Percentiles rank a stretch among this genome's conserved stretches.
Conservation (phyloP, 2,113 vertebrate genomes). For the Sclerurus mexicanus region DNA sequence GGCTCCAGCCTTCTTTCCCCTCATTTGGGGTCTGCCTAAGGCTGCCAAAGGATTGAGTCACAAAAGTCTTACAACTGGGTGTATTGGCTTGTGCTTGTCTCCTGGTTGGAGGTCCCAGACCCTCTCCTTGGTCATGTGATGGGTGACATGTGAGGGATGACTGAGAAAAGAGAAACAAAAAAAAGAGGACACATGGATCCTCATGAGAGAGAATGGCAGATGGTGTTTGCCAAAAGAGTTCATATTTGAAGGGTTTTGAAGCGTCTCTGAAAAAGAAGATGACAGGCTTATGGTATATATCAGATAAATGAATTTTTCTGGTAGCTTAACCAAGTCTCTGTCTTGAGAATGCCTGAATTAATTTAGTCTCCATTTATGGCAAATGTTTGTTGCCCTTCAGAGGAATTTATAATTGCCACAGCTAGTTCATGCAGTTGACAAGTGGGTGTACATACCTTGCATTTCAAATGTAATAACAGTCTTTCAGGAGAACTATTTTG, state of each 20-base stretch:
- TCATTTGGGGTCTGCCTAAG: neutral
- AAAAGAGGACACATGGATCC: neutral
- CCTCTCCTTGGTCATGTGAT: neutral
- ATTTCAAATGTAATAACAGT: constrained; percentile 32
- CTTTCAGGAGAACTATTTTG: constrained; percentile 36
- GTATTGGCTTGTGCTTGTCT: neutral
- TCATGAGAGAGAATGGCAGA: neutral
- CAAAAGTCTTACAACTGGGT: neutral
- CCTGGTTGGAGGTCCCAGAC: neutral
- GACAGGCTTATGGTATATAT: neutral
- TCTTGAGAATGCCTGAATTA: constrained; percentile 11
- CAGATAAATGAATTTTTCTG: neutral
- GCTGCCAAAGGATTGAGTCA: neutral
- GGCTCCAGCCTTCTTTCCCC: neutral
- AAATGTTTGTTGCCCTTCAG: constrained; percentile 23
- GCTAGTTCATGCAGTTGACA: neutral
- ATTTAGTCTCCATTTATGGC: neutral
- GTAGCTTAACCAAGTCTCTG: neutral
- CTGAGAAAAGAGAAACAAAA: neutral
- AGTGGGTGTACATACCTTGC: neutral
- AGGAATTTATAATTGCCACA: constrained; percentile 32
- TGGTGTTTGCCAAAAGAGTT: neutral
- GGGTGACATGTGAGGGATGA: neutral
- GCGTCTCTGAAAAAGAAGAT: neutral
- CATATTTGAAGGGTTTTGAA: neutral